phyloP scores from a whole-genome alignment of 2,888 invertebrate species.

The Stenoptilia bipunctidactyla region DNA sequence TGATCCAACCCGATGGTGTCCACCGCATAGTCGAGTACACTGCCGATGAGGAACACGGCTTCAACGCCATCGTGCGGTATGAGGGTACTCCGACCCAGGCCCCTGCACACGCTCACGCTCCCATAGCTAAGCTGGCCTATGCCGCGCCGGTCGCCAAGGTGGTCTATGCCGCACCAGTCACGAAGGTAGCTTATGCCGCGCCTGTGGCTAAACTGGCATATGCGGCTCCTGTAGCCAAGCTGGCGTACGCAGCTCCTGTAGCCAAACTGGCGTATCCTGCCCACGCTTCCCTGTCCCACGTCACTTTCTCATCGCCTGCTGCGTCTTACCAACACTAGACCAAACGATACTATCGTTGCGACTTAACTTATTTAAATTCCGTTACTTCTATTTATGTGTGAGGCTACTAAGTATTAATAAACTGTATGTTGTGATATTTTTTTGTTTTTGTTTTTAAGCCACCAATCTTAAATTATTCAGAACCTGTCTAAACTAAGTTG shows the following conservation, averaged over 20 bases:
- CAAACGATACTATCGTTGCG: no score
- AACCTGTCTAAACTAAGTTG: no score
- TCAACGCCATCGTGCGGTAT: conserved; percentile 28
- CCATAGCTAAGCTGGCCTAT: conserved; percentile 21
- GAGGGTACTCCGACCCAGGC: conserved; percentile 27
- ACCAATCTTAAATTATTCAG: no score
- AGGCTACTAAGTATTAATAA: no score
- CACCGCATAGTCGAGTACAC: conserved; percentile 58
- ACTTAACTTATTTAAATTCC: no score
- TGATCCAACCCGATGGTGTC: conserved; percentile 56
- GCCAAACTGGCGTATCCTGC: conserved; percentile 45
- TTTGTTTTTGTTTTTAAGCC: no score
- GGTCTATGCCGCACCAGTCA: conserved; percentile 22
- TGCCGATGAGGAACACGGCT: conserved; percentile 36
- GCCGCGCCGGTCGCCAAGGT: conserved; percentile 17
- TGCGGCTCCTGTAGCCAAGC: conserved; percentile 18
- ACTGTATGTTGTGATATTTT: no score
- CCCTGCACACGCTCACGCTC: conserved; percentile 21
- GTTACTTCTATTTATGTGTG: no score
- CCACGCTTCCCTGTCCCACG: conserved; percentile 33
- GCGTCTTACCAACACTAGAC: conserved; percentile 53
- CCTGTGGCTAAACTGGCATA: conserved; percentile 18
- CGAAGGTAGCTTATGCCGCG: conserved; percentile 23
- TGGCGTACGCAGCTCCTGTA: conserved; percentile 26
- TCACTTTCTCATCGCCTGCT: conserved; percentile 44